Percentiles rank a stretch among this genome's conserved stretches.
These are phyloP conservation scores for Macropis europaea DNA, from an alignment of 2,888 invertebrate genomes.

Conservation along the genomic window DNA sequence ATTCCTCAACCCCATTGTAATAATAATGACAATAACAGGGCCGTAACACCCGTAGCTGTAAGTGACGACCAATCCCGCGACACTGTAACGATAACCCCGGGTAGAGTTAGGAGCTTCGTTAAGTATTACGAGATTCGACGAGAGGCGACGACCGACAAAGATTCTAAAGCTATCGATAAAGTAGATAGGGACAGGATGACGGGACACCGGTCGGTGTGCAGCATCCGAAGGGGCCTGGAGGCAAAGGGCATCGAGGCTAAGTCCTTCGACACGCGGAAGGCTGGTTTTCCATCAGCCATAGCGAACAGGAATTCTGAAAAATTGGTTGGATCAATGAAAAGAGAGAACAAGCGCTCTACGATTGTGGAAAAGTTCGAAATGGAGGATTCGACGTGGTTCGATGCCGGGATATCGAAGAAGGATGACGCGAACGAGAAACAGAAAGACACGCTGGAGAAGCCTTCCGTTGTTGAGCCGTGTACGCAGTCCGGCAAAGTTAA, in stretches of 20 bases:
- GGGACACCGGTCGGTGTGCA: conserved; percentile 30
- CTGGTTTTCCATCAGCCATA: background rate
- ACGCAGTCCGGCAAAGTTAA: conserved; percentile 42
- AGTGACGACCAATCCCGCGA: conserved; percentile 75
- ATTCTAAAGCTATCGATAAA: conserved; percentile 67
- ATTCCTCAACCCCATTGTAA: conserved; percentile 65
- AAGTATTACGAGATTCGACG: conserved; percentile 73
- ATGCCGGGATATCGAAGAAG: background rate
- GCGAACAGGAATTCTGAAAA: background rate
- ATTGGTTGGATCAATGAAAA: background rate
- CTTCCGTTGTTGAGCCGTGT: background rate
- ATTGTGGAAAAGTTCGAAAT: background rate
- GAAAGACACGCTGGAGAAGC: background rate
- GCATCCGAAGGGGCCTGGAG: conserved; percentile 42
- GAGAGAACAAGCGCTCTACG: background rate
- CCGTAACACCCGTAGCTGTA: conserved; percentile 74
- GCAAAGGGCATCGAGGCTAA: conserved; percentile 11
- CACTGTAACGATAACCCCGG: conserved; percentile 71
- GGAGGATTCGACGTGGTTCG: background rate
- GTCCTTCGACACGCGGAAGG: background rate
- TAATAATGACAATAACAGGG: conserved; percentile 77
- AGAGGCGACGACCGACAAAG: conserved; percentile 59
- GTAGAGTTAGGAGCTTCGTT: conserved; percentile 77
- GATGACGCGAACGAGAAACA: background rate
- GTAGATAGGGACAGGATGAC: conserved; percentile 45